Evolutionary conservation across 2,113 vertebrate genomes (phyloP).

Genomic region (Panurus biarmicus): DNA sequence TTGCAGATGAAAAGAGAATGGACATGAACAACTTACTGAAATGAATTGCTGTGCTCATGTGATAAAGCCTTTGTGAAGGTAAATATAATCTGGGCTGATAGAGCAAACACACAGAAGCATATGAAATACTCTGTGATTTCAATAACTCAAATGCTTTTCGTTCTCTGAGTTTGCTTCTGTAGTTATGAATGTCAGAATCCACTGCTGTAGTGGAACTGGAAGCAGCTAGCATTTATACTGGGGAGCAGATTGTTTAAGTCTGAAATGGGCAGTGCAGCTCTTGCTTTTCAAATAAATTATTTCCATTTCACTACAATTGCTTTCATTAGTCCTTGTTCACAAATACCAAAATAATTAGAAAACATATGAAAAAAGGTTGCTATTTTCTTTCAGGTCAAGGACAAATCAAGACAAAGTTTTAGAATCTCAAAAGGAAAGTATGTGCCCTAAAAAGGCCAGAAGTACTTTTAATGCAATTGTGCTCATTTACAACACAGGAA

Average conservation of each 20-base stretch:
- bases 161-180: background rate
- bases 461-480: background rate
- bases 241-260: background rate
- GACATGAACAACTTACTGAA: background rate
- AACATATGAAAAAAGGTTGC: background rate
- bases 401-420: background rate
- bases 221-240: rapidly evolving
- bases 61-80: background rate
- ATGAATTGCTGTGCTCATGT: background rate
- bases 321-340: background rate
- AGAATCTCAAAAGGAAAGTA: background rate
- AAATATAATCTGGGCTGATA: background rate
- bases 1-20: background rate
- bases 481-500: background rate
- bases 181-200: background rate
- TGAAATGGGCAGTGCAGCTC: background rate
- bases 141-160: background rate
- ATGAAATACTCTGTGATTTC: background rate
- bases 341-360: background rate
- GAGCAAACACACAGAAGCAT: background rate
- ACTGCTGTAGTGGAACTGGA: background rate
- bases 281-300: background rate
- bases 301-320: background rate
- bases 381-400: background rate
- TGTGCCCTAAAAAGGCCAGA: background rate